Percentiles rank a stretch among this genome's conserved stretches.
Conservation (phyloP, 2,797 vertebrate genomes). For the Carduelis carduelis region DNA sequence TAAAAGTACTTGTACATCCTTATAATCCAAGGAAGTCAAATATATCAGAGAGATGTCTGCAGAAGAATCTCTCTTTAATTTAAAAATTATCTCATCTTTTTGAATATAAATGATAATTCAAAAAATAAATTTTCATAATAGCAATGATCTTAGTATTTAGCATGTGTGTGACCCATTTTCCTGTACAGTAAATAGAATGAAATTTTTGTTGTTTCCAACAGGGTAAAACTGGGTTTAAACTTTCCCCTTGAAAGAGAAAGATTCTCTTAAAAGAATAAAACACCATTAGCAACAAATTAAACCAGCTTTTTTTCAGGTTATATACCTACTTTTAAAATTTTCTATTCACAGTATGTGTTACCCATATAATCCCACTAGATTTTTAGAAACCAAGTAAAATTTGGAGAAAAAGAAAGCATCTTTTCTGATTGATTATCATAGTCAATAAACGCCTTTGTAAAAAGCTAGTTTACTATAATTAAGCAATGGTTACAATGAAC, state of each 20-base stretch:
- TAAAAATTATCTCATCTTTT: not conserved
- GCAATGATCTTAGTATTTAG: not conserved
- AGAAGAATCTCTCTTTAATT: not conserved
- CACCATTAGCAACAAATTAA: not conserved
- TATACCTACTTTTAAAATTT: not conserved
- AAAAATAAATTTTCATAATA: not conserved
- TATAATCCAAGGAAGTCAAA: not conserved
- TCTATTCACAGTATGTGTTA: not conserved
- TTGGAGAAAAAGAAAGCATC: not conserved
- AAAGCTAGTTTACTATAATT: not conserved
- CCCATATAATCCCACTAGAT: not conserved
- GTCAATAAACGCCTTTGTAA: not conserved
- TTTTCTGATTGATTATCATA: not conserved
- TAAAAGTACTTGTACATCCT: not conserved
- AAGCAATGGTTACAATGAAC: not conserved
- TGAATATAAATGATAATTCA: not conserved
- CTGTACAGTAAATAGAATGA: not conserved
- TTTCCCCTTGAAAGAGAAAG: not conserved
- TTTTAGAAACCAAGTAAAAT: not conserved
- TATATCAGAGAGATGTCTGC: not conserved
- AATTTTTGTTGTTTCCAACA: not conserved
- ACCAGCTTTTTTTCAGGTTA: not conserved
- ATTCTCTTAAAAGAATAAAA: not conserved
- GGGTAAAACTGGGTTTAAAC: not conserved
- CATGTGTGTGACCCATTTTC: not conserved